Base-by-base conservation (phyloP, 2,113 vertebrate species). In the Pionites leucogaster region DNA sequence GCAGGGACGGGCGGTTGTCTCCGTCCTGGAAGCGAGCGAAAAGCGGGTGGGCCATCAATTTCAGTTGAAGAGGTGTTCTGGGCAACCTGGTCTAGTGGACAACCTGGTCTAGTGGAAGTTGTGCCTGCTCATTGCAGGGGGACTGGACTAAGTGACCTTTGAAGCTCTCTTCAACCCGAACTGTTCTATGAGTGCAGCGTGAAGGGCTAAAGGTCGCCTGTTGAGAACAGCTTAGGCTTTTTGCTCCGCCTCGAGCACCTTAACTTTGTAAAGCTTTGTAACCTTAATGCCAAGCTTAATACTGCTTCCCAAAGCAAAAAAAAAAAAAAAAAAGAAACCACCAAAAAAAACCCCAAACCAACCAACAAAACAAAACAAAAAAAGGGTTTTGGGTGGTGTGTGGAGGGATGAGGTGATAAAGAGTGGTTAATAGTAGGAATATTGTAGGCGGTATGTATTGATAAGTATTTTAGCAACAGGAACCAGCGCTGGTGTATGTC, bases 211-310 rank as follows among this genome's bases (percentile, higher is more conserved):
- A 37, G 29, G 17, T 23, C 4, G 3, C 71, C 59, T 5, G 5
- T 7, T 4, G 44, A 5, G 29, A 60, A 2, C 13, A 3, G 2
- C 0, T 14, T 50, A 33, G 69, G 39, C 7, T 18, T 44, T 15
- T 19, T 27, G 13, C 10, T 6, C 9, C 16, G 0, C 50, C 16
- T 13, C 8, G 5, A 33, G 25, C 42, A 3, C 9, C 19, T 17
- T 7, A 19, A 3, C 37, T 55, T 18, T 33, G 22, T 37, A 11
- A 25, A 6, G 14, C 8, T 23, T 31, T 17, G 5, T 23, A 3
- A 13, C 16, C 7, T 29, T 16, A 8, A 13, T 13, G 47, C 23
- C 9, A 0, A 8, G 0, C 13, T 39, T 29, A 27, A 10, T 14
- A 3, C 3, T 0, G 0, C 20, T 75, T 49, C 19, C 6, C 19